Evolutionary conservation across 2,888 invertebrate species (phyloP).

Genomic region (Noctua janthina): DNA sequence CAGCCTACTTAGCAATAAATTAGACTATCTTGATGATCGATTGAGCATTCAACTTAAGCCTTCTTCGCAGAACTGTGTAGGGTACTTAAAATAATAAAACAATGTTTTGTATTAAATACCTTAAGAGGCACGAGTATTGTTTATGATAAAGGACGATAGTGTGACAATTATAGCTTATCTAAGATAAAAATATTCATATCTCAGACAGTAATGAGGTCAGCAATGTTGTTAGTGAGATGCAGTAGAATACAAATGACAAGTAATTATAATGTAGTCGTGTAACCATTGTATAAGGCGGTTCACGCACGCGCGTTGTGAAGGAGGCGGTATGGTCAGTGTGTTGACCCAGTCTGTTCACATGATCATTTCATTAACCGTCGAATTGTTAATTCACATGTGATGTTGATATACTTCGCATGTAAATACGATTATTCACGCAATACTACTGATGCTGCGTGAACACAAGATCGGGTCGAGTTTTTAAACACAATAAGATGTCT

Average conservation of each 20-base stretch:
- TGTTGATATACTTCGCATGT: slow-evolving; percentile 34
- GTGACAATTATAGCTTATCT: slow-evolving; percentile 51
- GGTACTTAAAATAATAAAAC: slow-evolving; percentile 12
- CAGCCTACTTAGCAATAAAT: slow-evolving; percentile 47
- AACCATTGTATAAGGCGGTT: slow-evolving; percentile 2
- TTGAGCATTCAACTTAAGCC: slow-evolving; percentile 31
- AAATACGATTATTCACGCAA: slow-evolving; percentile 36
- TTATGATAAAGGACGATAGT: slow-evolving; percentile 35
- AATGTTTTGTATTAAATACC: background rate
- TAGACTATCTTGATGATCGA: slow-evolving; percentile 61
- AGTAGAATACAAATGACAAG: slow-evolving; percentile 10
- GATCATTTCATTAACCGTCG: slow-evolving; percentile 21
- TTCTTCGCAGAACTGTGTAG: slow-evolving; percentile 15
- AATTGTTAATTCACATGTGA: slow-evolving; percentile 17
- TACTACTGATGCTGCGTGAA: slow-evolving; percentile 13
- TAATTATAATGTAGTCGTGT: slow-evolving; percentile 3
- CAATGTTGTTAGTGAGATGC: slow-evolving; percentile 33
- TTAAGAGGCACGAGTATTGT: slow-evolving; percentile 1
- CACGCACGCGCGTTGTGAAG: background rate
- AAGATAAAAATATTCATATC: slow-evolving; percentile 51
- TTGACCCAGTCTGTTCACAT: slow-evolving; percentile 23
- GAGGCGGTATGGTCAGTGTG: background rate
- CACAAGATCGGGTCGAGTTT: background rate
- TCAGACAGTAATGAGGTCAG: slow-evolving; percentile 49
- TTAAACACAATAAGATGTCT: slow-evolving; percentile 9